phyloP scores from a whole-genome alignment of 2,113 vertebrate species.

The Coryphaenoides rupestris region DNA sequence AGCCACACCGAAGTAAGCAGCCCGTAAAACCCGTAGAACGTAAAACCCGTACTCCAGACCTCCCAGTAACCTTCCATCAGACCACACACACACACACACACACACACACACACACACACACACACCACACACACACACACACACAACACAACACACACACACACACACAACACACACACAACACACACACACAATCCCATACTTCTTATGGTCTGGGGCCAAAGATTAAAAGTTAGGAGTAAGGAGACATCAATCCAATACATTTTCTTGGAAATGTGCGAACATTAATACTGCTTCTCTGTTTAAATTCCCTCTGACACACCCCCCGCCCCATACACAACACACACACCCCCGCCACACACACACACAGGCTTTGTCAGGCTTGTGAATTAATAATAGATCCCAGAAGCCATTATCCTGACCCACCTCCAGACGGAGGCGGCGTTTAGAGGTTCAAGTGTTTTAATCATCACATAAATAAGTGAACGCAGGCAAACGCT shows the following conservation, averaged over 20 bases:
- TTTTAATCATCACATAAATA: slow-evolving; percentile 45
- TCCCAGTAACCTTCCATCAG: no score
- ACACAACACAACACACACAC: no score
- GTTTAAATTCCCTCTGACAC: neutral
- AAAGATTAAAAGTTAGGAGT: no score
- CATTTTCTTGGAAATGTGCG: neutral
- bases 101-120: no score
- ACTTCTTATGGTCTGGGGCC: no score
- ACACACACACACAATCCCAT: no score
- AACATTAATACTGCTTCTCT: neutral
- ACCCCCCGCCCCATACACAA: no score
- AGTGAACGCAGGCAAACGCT: slow-evolving; percentile 26
- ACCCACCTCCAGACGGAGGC: slow-evolving; percentile 20
- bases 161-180: no score
- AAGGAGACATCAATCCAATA: neutral
- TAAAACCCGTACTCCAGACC: no score
- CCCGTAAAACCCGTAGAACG: no score
- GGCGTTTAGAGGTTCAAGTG: slow-evolving; percentile 27
- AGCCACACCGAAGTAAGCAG: neutral
- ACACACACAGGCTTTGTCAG: neutral
- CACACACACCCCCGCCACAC: neutral
- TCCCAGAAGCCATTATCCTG: slow-evolving; percentile 3
- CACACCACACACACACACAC: no score
- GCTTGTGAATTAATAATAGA: slow-evolving; percentile 1
- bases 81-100: no score